Conservation (phyloP, 2,113 vertebrate species). For the Chroicocephalus ridibundus region DNA sequence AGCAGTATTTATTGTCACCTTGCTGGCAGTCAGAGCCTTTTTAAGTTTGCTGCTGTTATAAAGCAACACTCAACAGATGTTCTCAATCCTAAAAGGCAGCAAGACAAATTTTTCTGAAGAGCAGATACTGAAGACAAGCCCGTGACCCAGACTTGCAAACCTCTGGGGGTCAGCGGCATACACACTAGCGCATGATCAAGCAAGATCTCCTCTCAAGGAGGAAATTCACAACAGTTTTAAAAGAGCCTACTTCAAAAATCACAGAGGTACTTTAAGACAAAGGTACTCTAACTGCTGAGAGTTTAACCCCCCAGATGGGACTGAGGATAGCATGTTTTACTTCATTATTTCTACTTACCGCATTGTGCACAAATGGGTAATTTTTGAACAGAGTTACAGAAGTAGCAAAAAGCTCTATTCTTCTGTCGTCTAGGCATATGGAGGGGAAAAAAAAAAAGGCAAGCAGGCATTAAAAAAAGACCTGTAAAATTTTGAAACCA, state of each 20-base stretch:
- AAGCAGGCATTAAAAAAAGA: constrained; percentile 20
- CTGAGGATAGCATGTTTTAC: neutral
- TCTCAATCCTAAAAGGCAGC: neutral
- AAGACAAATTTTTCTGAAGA: neutral
- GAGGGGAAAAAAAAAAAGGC: neutral
- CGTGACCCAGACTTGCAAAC: neutral
- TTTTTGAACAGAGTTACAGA: constrained; percentile 93
- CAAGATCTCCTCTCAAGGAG: neutral
- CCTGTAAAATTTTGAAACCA: neutral
- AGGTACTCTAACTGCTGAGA: neutral
- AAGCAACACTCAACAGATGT: neutral
- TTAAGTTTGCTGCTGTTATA: neutral
- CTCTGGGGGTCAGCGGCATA: neutral
- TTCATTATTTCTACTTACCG: constrained; percentile 80
- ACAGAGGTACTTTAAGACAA: neutral
- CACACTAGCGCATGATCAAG: neutral
- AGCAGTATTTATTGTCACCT: neutral
- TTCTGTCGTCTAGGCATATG: constrained; percentile 87
- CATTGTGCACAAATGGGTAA: constrained; percentile 95
- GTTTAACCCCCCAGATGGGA: neutral
- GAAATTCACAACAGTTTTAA: neutral
- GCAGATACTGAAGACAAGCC: neutral
- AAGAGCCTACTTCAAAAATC: neutral
- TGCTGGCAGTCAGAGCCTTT: neutral
- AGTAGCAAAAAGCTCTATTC: constrained; percentile 98